Evolutionary conservation across 2,888 invertebrate genomes (phyloP), one percentile per base, ranked within the genome.

Genomic region (Chrysolina americana): DNA sequence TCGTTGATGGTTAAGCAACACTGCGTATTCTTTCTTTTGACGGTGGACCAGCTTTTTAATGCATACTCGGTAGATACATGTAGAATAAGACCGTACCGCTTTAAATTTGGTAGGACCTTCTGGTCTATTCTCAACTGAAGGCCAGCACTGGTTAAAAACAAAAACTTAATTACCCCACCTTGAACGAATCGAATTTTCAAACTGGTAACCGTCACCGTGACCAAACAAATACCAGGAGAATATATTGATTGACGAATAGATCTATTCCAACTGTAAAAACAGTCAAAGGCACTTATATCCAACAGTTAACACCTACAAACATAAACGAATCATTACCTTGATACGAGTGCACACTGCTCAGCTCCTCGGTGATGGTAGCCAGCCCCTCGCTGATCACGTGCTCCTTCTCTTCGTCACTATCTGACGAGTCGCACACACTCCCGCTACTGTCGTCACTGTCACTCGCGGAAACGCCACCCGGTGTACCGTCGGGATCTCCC

Each of bases 351-450:
- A 81, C 79, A 44, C 82, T 86, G 53, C 81, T 86, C 71, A 87
- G 86, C 76, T 88, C 89, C 78, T 89, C 89, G 41, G 87, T 85
- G 75, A 89, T 89, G 9, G 89, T 88, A 59, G 86, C 87, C 80
- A 89, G 78, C 41, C 87, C 88, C 64, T 85, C 86, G 69, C 83
- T 83, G 53, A 85, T 82, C 72, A 85, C 79, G 75, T 85, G 84
- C 68, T 86, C 85, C 62, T 84, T 82, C 69, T 83, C 84, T n/a
- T 82, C 83, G 47, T 85, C 86, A 71, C 81, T 82, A 68, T 82
- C 83, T 70, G 81, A 82, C 78, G 86, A 84, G 44, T 80, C 79
- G 78, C 79, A 78, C n/a, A 77, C 81, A 70, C 80, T 80, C 69
- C 79, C 81, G 70, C 70, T 77, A n/a, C 63, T 74, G 63, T 74